These are phyloP conservation scores for Lithodes maja DNA, from an alignment of 2,888 invertebrate species.

Conservation along the genomic window DNA sequence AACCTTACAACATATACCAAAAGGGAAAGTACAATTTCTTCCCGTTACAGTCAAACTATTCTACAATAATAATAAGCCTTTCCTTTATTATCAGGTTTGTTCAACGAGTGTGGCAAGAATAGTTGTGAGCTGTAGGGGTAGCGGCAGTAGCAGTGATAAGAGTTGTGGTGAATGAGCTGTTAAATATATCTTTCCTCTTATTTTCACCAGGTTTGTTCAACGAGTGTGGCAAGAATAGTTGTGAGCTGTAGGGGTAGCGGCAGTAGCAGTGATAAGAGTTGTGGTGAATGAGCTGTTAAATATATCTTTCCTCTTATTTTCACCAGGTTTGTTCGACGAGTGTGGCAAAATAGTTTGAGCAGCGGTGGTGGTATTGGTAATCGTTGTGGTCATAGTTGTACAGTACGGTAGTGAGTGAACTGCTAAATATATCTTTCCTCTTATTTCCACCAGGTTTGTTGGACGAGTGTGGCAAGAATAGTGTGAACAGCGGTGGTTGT, in stretches of 20 bases:
- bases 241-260: constrained; percentile 68
- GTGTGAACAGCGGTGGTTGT: constrained; percentile 50
- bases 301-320: neutral
- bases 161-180: constrained; percentile 76
- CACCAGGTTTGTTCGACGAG: neutral
- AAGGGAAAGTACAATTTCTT: too few relatives aligned
- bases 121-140: too few relatives aligned
- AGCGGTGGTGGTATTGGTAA: neutral
- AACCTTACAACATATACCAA: too few relatives aligned
- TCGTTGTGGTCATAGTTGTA: constrained; percentile 76
- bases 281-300: constrained; percentile 77
- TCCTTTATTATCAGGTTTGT: neutral
- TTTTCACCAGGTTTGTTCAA: neutral
- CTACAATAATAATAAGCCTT: too few relatives aligned
- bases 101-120: neutral
- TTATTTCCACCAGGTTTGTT: neutral
- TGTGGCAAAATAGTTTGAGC: neutral
- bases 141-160: neutral
- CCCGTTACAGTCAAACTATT: too few relatives aligned
- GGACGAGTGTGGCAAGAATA: neutral
- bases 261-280: constrained; percentile 76
- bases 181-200: too few relatives aligned
- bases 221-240: neutral
- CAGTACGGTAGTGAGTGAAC: constrained; percentile 77
- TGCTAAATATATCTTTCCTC: too few relatives aligned